Base-by-base conservation (phyloP, 1,140 invertebrate species). In the Aphis craccivora region DNA sequence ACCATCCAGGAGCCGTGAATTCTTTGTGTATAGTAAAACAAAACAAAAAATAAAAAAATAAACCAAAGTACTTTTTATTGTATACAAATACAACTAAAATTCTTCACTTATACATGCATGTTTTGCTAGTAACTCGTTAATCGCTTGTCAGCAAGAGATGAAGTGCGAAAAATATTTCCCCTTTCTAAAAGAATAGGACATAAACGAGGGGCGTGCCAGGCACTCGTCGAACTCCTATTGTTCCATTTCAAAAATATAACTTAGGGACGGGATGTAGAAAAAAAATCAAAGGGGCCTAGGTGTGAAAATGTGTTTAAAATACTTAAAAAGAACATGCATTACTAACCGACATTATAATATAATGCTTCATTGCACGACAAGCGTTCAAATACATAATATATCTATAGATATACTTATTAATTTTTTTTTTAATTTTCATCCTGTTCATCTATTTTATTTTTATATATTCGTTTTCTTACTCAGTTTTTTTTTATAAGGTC, bases 121-220 rank as follows among this genome's bases (percentile, higher is more conserved):
- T 81, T 90, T 84, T 86, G 45, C 81, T 83, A 86, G 76, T 93
- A 53, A 93, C 91, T 93, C 91, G 91, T 83, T 93, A 93, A 93
- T 93, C 91, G 76, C 48, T 84, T 93, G 91, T 84, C 91, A 93
- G 91, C 76, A 51, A 83, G 91, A 93, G 91, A 93, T 67, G 81
- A 93, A 84, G 81, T 93, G 91, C 76, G 51, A 93, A 93, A 93
- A 53, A 90, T 53, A 67, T 93, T 83, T 93, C 91, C 91, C 91
- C 91, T 93, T 45, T 93, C n/a, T 37, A 93, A 86, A 84, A 93
- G 76, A 51, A 84, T 93, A 84, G 67, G 51, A 93, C 48, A 37
- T 40, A 93, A 93, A 93, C 91, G 91, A 93, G 81, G 91, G 91
- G 67, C 76, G 91, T 93, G 81, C 91, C 35, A 84, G 81, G 48